phyloP scores from a whole-genome alignment of 23 tunicate genomes.

The Corella eumyota region DNA sequence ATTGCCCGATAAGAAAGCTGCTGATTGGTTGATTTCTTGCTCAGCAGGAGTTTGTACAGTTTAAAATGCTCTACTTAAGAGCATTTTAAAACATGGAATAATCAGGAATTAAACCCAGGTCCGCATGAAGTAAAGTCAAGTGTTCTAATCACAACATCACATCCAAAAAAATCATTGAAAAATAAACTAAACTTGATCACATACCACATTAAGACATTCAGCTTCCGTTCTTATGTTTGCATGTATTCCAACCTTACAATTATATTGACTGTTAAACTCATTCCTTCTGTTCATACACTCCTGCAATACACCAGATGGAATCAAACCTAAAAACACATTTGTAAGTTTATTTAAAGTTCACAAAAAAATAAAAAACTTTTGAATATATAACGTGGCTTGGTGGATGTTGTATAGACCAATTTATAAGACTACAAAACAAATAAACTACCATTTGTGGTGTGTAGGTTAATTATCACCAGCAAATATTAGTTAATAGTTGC shows the following conservation, averaged over 20 bases:
- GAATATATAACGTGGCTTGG: not conserved
- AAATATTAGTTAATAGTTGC: no score
- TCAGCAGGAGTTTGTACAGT: no score
- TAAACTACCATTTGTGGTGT: no score
- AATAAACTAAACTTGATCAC: no score
- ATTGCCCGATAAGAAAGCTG: no score
- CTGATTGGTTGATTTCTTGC: no score
- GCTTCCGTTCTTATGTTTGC: slow-evolving; percentile 49
- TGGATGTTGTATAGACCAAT: no score
- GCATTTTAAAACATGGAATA: not conserved
- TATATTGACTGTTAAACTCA: slow-evolving; percentile 17
- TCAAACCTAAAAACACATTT: slow-evolving; percentile 20
- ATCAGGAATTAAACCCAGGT: not conserved
- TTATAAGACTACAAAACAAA: no score
- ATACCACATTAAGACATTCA: slow-evolving; percentile 77
- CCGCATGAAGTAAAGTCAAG: no score
- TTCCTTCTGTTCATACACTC: slow-evolving; percentile 33
- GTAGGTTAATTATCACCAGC: no score
- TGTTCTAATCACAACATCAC: not conserved
- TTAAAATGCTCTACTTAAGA: not conserved
- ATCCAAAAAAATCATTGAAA: no score
- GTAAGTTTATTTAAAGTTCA: not conserved
- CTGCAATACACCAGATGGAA: slow-evolving; percentile 33
- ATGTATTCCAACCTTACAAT: slow-evolving; percentile 53
- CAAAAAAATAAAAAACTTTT: not conserved